Percentiles rank a stretch among this genome's conserved stretches.
phyloP scores from a whole-genome alignment of 2,888 invertebrate genomes.

The Euplagia quadripunctaria region DNA sequence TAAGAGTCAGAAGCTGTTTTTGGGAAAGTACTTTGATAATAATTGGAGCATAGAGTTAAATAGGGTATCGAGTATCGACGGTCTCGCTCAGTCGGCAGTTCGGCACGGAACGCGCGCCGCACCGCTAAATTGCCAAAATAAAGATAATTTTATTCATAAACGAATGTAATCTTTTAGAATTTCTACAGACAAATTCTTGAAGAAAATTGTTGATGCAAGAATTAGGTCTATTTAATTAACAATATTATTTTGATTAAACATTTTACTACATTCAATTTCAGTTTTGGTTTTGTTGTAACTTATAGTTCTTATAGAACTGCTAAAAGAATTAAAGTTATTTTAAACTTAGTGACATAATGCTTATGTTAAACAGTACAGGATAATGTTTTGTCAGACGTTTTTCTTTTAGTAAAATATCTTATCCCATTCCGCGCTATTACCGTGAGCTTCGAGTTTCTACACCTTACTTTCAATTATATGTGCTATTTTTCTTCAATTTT shows the following conservation, averaged over 20 bases:
- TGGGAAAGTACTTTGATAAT: neutral
- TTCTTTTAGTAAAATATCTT: neutral
- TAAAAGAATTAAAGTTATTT: neutral
- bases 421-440: neutral
- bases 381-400: neutral
- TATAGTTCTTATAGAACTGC: no score
- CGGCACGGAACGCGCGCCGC: neutral
- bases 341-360: neutral
- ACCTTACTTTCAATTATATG: neutral
- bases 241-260: neutral
- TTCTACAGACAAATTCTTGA: slow-evolving; percentile 4
- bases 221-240: neutral
- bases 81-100: neutral
- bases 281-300: neutral
- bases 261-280: no score
- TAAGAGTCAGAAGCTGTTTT: neutral
- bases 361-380: neutral
- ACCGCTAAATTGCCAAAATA: slow-evolving; percentile 7
- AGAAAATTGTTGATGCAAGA: neutral
- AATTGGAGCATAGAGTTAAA: slow-evolving; percentile 7
- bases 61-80: neutral
- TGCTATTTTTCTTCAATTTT: slow-evolving; percentile 2
- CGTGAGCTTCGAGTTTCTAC: neutral
- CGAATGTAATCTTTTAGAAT: slow-evolving; percentile 12
- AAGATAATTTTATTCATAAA: slow-evolving; percentile 17